Evolutionary conservation across 2,797 vertebrate genomes (phyloP), one percentile per base, ranked within the genome.

Genomic region (Notoglanidium macrostoma): DNA sequence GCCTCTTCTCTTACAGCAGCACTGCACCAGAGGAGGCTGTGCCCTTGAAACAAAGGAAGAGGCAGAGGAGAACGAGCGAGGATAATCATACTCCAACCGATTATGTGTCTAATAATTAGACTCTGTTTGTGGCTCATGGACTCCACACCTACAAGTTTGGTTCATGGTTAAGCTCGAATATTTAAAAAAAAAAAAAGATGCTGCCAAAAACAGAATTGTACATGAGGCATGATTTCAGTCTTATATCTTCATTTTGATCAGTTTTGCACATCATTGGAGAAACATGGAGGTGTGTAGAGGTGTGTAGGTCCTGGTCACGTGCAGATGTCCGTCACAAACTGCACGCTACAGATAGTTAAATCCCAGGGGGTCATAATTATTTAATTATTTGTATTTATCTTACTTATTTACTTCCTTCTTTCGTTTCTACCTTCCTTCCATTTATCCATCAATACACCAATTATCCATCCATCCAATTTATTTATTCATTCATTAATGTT

Each of bases 1-100:
- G 54, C 70, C 73, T 85, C 88, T 87, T 82, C 76, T 82, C 73
- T 89, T 88, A 88, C 86, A 80, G 65, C 26, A 40, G 77, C 32
- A 40, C 35, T 78, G 82, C 55, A 86, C 57, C 80, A 83, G 55
- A 85, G 54, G 32, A 84, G 76, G 55, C 54, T 63, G 35, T 87
- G 89, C 78, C 91, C 90, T 92, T 92, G 88, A 91, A 86, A 77
- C 44, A 54, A 11, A 84, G 63, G 78, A 35, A 81, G 57, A 63
- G 29, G 70, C 23, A 61, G 79, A 84, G 70, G 7, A 81, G 81
- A 90, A 77, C 85, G 1, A 61, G 23, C 49, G n/a, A 55, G 35
- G 35, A 87, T 84, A 15, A 46, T 49, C 35, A 67, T 57, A 54
- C 68, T 40, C 46, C 70, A 10, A 8, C 32, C 0, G n/a, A 17